These are phyloP conservation scores for Drosophila novamexicana DNA, from an alignment of 1,140 invertebrate species.

Conservation along the genomic window DNA sequence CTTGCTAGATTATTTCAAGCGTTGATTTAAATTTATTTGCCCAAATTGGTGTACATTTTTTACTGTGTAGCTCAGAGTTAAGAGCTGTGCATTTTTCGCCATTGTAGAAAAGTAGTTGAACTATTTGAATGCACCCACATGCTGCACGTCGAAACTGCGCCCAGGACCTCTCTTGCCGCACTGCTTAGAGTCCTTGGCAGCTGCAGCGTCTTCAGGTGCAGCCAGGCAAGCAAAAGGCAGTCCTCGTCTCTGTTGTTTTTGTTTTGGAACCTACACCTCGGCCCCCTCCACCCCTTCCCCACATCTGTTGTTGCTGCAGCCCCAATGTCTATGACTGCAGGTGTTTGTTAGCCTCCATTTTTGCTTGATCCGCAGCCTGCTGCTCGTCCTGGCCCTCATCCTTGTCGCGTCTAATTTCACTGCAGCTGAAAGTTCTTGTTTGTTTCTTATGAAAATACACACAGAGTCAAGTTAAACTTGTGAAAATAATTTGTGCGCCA, in stretches of 20 bases:
- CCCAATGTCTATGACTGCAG: slow-evolving; percentile 66
- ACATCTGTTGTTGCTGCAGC: slow-evolving; percentile 6
- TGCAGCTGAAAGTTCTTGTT: slow-evolving; percentile 76
- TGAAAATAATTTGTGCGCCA: slow-evolving; percentile 70
- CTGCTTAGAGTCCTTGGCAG: slow-evolving; percentile 27
- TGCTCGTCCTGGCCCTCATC: slow-evolving; percentile 11
- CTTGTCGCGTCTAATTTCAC: slow-evolving; percentile 62
- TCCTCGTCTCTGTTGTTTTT: slow-evolving; percentile 32
- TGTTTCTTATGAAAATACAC: slow-evolving; percentile 71
- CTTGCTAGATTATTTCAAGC: no score
- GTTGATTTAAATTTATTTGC: not conserved
- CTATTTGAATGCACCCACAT: slow-evolving; percentile 77
- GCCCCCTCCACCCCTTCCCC: not conserved
- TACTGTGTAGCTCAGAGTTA: not conserved
- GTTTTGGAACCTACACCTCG: not conserved
- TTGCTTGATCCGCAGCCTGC: slow-evolving; percentile 15
- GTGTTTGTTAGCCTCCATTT: slow-evolving; percentile 54
- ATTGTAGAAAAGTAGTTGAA: slow-evolving; percentile 69
- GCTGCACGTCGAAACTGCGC: slow-evolving; percentile 18
- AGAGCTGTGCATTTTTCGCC: slow-evolving; percentile 31
- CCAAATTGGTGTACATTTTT: not conserved
- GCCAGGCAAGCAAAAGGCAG: slow-evolving; percentile 29
- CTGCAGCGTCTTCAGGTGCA: slow-evolving; percentile 63
- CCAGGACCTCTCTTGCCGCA: slow-evolving; percentile 1
- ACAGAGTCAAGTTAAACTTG: slow-evolving; percentile 58